A percentile compares a stretch with the other conserved stretches of the same genome.
Conservation (phyloP, 2,797 vertebrate genomes). For the Macroramphosus scolopax region DNA sequence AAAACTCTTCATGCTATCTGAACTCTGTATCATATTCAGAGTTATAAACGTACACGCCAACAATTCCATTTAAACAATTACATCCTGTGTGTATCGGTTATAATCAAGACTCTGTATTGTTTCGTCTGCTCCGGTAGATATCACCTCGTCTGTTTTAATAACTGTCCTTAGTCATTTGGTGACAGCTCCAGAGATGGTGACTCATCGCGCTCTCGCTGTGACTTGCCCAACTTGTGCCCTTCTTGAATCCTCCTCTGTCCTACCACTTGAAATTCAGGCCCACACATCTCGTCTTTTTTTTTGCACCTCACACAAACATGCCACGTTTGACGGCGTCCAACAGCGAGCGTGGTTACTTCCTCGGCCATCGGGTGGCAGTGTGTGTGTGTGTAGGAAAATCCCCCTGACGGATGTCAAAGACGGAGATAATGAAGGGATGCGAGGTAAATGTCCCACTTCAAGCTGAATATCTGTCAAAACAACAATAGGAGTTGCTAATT, state of each 20-base stretch:
- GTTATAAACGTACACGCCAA: no score
- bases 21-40: no score
- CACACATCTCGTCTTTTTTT: slow-evolving; percentile 47
- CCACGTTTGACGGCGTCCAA: slow-evolving; percentile 1
- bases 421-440: slow-evolving; percentile 5
- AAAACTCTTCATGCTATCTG: no score
- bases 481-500: not conserved
- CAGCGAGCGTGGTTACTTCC: slow-evolving; percentile 1
- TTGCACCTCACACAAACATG: slow-evolving; percentile 30
- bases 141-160: slow-evolving; percentile 14
- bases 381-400: slow-evolving; percentile 9
- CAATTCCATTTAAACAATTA: no score
- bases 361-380: slow-evolving; percentile 48
- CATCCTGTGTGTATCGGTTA: no score
- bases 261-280: slow-evolving; percentile 31
- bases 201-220: slow-evolving; percentile 35
- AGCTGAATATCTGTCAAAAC: slow-evolving; percentile 4
- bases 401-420: slow-evolving; percentile 3
- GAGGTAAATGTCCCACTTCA: slow-evolving; percentile 4
- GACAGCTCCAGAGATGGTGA: slow-evolving; percentile 31
- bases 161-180: slow-evolving; percentile 12
- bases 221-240: slow-evolving; percentile 31
- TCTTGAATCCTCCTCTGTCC: slow-evolving; percentile 41
- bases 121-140: no score
- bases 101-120: no score